Evolutionary conservation across 2,888 invertebrate species (phyloP).

Genomic region (Mesochorus sp.): DNA sequence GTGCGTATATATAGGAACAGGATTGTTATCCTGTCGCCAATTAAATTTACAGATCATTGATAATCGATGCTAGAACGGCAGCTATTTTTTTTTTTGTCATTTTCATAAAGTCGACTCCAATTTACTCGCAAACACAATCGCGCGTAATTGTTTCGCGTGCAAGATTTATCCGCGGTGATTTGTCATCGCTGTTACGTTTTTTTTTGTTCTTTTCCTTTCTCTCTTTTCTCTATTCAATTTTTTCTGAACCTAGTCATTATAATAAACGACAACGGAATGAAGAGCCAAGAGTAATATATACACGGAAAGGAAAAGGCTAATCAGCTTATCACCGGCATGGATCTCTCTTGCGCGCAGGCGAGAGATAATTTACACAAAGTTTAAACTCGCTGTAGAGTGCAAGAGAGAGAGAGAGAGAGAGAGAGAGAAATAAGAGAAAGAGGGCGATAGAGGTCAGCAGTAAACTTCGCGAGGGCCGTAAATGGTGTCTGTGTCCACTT

Average conservation of each 20-base stretch:
- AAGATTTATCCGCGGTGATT: background rate
- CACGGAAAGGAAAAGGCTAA: slow-evolving; percentile 54
- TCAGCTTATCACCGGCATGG: slow-evolving; percentile 59
- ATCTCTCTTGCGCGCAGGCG: slow-evolving; percentile 41
- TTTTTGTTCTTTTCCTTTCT: background rate
- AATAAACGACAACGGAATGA: background rate
- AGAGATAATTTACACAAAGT: slow-evolving; percentile 47
- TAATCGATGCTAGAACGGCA: too few species aligned
- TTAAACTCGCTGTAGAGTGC: too few species aligned
- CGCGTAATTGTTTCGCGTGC: background rate
- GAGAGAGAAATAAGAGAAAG: background rate
- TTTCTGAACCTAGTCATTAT: background rate
- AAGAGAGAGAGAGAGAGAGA: slow-evolving; percentile 7
- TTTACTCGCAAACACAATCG: background rate
- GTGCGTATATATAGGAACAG: too few species aligned
- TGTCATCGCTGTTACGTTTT: background rate
- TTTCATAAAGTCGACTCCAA: too few species aligned
- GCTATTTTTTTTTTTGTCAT: too few species aligned
- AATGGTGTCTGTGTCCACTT: slow-evolving; percentile 7
- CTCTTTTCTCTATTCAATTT: background rate
- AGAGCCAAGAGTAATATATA: background rate
- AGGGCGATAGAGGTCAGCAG: slow-evolving; percentile 25
- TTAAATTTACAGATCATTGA: too few species aligned
- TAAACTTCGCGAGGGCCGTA: slow-evolving; percentile 29
- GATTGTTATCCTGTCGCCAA: too few species aligned